phyloP scores from a whole-genome alignment of 2,113 vertebrate species.

The Bostrychus sinensis region DNA sequence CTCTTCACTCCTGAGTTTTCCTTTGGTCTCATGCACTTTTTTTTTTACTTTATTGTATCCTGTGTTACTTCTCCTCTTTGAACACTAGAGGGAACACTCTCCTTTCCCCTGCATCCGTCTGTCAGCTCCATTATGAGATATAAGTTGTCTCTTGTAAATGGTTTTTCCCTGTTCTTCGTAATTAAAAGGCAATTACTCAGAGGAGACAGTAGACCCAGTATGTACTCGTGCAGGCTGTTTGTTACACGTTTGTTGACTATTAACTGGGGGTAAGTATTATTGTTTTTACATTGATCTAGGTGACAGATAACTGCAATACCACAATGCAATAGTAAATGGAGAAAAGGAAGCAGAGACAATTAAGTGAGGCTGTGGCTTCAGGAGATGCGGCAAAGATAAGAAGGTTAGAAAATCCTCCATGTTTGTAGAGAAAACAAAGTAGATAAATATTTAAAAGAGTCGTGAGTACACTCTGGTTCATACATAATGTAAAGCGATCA shows the following conservation, averaged over 20 bases:
- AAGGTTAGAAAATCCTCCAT: too few species aligned
- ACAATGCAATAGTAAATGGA: constrained; percentile 33
- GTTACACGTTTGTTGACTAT: constrained; percentile 37
- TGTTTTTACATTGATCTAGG: constrained; percentile 53
- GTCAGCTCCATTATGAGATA: constrained; percentile 26
- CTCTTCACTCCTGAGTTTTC: too few species aligned
- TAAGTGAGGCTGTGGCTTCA: constrained; percentile 23
- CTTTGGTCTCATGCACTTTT: too few species aligned
- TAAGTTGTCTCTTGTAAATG: constrained; percentile 27
- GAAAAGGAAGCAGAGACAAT: constrained; percentile 32
- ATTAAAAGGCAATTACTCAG: constrained; percentile 59
- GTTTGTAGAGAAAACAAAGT: too few species aligned
- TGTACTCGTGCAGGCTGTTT: constrained; percentile 40
- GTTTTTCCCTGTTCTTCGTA: constrained; percentile 46
- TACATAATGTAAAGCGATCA: too few species aligned
- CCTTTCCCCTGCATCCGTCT: constrained; percentile 9
- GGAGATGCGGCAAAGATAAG: neutral
- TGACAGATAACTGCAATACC: constrained; percentile 45
- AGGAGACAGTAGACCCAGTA: constrained; percentile 20
- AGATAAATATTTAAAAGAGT: too few species aligned
- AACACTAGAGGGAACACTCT: constrained; percentile 58
- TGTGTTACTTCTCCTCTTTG: neutral
- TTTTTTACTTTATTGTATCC: neutral
- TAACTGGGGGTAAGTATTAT: constrained; percentile 39
- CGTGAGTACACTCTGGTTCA: too few species aligned